Evolutionary conservation across 2,113 vertebrate species (phyloP), one percentile per base, ranked within the genome.

Genomic region (Cyprinus carpio): DNA sequence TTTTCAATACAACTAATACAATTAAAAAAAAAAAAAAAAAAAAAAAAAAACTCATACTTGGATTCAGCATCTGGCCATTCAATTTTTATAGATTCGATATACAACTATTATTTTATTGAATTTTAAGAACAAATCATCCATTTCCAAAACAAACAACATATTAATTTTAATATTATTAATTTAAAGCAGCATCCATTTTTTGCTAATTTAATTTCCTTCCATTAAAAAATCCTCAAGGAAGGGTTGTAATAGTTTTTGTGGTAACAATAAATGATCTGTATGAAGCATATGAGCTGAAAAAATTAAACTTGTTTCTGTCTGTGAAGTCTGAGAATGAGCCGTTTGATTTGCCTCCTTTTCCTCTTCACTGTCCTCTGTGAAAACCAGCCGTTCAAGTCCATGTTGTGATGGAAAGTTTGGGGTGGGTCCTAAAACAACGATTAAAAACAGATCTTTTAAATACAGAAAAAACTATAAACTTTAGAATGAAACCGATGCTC

Each of bases 331-430:
- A 96, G 91, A 90, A 97, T 96, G 87, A 97, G 94, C 51, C 94
- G 91, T 85, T 94, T 87, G 65, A 97, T 96, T 93, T 95, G 95
- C 91, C 95, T 93, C 88, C 95, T 93, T 92, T 97, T 97, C 79
- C 93, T 95, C 92, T 94, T 96, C 92, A 96, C 96, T 89, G 94
- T 93, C 84, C 93, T 93, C 46, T 94, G 94, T 87, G 96, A 94
- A 94, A 97, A 97, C 96, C 96, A 97, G 79, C 94, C 93, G 76
- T 90, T 93, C 92, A 97, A 92, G 87, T 96, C 95, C 94, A 97
- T 95, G 85, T 93, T 95, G 80, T 94, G 87, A 84, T 97, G 93
- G 92, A 97, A 96, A 92, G 91, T 94, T 74, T 93, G 86, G 89
- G 96, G 93, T 62, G 96, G 95, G 91, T 95, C 96, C 96, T 97